Evolutionary conservation across 2,797 vertebrate species (phyloP).

Genomic region (Sebastes vulpes): DNA sequence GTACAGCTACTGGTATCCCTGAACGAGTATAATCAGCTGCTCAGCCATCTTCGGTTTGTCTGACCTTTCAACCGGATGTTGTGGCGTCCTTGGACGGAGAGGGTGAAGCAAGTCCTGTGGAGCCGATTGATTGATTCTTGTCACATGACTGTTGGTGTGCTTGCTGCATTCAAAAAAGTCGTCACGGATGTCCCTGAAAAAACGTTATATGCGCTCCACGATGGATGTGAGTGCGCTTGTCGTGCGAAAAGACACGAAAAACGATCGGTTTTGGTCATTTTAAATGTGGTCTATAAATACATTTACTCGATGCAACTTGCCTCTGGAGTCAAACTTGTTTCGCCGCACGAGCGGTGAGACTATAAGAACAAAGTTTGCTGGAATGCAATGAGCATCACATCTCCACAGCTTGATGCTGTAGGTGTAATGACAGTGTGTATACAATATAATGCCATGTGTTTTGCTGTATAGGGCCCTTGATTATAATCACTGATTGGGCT

Average conservation of each 20-base stretch:
- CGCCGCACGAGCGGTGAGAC: rapidly evolving
- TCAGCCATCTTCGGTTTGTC: too few species aligned
- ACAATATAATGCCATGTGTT: neutral
- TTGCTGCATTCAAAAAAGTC: neutral
- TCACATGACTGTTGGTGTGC: neutral
- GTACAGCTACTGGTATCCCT: too few species aligned
- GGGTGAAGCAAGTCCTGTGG: too few species aligned
- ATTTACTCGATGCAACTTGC: neutral
- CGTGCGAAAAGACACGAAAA: neutral
- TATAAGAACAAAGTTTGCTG: neutral
- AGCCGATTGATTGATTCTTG: too few species aligned
- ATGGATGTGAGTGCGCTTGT: too few species aligned
- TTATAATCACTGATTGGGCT: constrained; percentile 14
- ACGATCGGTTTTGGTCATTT: neutral
- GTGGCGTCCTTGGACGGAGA: too few species aligned
- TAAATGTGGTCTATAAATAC: neutral
- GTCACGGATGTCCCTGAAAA: too few species aligned
- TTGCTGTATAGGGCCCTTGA: constrained; percentile 4
- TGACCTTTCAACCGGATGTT: neutral
- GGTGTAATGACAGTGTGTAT: neutral
- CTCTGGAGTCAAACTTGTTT: neutral
- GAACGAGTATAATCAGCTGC: too few species aligned
- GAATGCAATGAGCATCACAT: too few species aligned
- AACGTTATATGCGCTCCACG: too few species aligned
- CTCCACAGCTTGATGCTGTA: neutral